Conservation (phyloP, 1,140 invertebrate species). For the Pinna nobilis region DNA sequence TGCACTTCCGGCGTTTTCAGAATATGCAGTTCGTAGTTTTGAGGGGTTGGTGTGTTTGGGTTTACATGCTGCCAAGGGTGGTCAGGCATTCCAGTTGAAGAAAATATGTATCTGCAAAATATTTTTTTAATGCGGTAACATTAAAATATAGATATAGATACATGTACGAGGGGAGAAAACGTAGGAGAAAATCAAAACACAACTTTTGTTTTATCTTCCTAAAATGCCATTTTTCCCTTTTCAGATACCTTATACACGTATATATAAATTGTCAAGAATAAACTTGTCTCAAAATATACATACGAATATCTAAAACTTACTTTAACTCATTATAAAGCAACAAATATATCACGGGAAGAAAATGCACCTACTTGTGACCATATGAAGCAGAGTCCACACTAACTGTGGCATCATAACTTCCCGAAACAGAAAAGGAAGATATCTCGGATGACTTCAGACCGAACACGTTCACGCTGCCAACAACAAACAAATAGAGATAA, state of each 20-base stretch:
- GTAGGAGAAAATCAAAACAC: background rate
- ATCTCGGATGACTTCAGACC: background rate
- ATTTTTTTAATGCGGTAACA: background rate
- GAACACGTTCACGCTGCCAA: no score
- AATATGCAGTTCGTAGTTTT: conserved; percentile 19
- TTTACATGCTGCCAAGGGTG: conserved; percentile 27
- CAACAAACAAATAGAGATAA: no score
- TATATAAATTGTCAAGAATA: background rate
- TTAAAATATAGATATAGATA: background rate
- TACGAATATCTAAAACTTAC: no score
- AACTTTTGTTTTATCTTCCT: no score
- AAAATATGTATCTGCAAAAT: conserved; percentile 8
- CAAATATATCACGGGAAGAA: no score
- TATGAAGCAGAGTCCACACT: conserved; percentile 8
- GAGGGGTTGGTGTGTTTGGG: conserved; percentile 23
- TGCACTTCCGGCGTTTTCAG: conserved; percentile 18
- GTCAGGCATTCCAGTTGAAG: conserved; percentile 25
- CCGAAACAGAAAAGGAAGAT: background rate
- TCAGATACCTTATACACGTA: no score
- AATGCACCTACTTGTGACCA: background rate
- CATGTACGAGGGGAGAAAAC: background rate
- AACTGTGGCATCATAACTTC: conserved; percentile 1
- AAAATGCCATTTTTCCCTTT: no score
- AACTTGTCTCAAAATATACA: background rate
- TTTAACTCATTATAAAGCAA: no score